A percentile compares a stretch with the other conserved stretches of the same genome.
phyloP scores from a whole-genome alignment of 2,113 vertebrate genomes.

The Dicentrarchus labrax region DNA sequence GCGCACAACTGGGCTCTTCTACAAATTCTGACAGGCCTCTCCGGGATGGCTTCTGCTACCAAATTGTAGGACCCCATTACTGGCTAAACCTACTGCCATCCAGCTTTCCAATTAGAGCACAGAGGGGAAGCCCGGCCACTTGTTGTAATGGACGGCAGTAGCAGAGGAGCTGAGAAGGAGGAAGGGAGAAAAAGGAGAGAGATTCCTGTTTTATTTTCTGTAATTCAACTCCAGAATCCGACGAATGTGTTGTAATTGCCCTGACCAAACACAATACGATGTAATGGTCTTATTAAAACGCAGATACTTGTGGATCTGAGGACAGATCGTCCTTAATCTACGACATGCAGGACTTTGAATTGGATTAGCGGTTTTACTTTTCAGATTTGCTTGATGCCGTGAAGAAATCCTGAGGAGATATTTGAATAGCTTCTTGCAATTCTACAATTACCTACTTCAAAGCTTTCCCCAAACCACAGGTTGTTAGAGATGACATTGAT shows the following conservation, averaged over 20 bases:
- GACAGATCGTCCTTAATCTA: constrained; percentile 49
- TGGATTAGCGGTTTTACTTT: constrained; percentile 52
- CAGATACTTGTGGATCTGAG: constrained; percentile 43
- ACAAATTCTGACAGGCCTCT: constrained; percentile 78
- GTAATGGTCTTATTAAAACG: constrained; percentile 39
- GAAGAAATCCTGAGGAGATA: constrained; percentile 16
- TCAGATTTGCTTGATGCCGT: constrained; percentile 34
- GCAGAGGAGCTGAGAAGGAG: constrained; percentile 15
- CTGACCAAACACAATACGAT: constrained; percentile 29
- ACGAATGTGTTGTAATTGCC: constrained; percentile 17
- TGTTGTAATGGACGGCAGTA: constrained; percentile 66
- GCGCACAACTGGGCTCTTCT: constrained; percentile 52
- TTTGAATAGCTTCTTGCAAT: constrained; percentile 15
- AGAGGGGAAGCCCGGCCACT: constrained; percentile 60
- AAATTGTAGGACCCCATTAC: constrained; percentile 82
- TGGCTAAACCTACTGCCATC: constrained; percentile 78
- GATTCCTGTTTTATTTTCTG: constrained; percentile 34
- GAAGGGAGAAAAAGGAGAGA: constrained; percentile 11
- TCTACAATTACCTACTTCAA: constrained; percentile 37
- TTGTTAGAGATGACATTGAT: constrained; percentile 60
- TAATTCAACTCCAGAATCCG: constrained; percentile 30
- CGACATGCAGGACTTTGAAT: constrained; percentile 28
- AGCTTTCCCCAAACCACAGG: constrained; percentile 30
- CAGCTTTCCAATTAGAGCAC: constrained; percentile 82
- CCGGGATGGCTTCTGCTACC: constrained; percentile 71